Evolutionary conservation across 2,113 vertebrate species (phyloP), one percentile per base, ranked within the genome.

Genomic region (Equus quagga): DNA sequence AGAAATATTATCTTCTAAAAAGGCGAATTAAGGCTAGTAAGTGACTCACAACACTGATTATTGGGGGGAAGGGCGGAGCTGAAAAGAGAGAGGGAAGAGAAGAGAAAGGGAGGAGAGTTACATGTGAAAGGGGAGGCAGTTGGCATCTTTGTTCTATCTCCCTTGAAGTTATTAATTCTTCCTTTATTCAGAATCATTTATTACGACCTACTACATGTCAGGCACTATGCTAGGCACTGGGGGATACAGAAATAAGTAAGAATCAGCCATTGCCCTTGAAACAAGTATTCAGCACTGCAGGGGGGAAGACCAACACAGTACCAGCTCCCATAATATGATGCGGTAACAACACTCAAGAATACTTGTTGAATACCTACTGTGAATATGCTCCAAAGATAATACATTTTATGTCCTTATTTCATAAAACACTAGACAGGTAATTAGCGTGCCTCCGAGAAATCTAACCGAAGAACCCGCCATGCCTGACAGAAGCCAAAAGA

Each of bases 1-100:
- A 73, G 60, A 92, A 96, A 92, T 83, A 86, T 33, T 64, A 33
- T 92, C 92, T 96, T 96, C 69, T 69, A 79, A 92, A 83, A 94
- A 84, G 62, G 62, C 89, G 70, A 70, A 41, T 78, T 91, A 86
- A 92, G 67, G 46, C 36, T 76, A 78, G 82, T 18, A 82, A 82
- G 51, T 24, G 51, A 76, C 62, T 96, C 72, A 33, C 11, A 67
- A 49, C 26, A 51, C 58, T 70, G 73, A 56, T 83, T 89, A 54
- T 6, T 54, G 49, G 13, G 65, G 85, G 41, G 65, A 44, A 65
- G 31, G n/a, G 31, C 69, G 7, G 64, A 56, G 21, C 4, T 28
- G n/a, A 46, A 80, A 46, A 73, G 58, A 75, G 64, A n/a, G 18
- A 28, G 26, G 41, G 41, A n/a, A 51, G 41, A 58, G 49, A 58